phyloP scores from a whole-genome alignment of 1,140 invertebrate species.

The Saccostrea cuccullata region DNA sequence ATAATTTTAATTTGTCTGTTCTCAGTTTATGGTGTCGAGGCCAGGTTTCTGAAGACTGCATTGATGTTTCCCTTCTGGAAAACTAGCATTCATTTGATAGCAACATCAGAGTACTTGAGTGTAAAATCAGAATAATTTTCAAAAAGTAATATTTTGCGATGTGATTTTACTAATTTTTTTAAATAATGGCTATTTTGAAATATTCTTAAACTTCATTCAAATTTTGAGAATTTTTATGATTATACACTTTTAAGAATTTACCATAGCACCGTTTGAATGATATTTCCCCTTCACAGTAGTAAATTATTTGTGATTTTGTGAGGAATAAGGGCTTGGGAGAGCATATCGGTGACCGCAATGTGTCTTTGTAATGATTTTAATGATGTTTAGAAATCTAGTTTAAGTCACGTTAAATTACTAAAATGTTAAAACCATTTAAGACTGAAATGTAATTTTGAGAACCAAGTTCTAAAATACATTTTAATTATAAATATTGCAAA shows the following conservation, averaged over 20 bases:
- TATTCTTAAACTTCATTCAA: neutral
- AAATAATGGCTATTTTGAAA: neutral
- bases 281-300: neutral
- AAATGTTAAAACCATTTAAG: no score
- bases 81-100: no score
- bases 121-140: no score
- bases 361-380: neutral
- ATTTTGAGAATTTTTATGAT: neutral
- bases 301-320: no score
- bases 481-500: neutral
- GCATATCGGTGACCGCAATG: neutral
- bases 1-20: neutral
- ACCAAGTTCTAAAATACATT: neutral
- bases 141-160: neutral
- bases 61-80: no score
- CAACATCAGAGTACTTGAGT: no score
- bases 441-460: neutral
- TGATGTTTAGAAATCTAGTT: neutral
- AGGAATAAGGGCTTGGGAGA: neutral
- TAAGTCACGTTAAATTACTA: no score
- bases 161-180: neutral
- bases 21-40: no score
- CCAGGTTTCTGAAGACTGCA: neutral
- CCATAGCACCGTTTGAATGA: neutral
- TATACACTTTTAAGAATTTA: neutral